phyloP scores from a whole-genome alignment of 2,888 invertebrate genomes.

The Ectemnius continuus region DNA sequence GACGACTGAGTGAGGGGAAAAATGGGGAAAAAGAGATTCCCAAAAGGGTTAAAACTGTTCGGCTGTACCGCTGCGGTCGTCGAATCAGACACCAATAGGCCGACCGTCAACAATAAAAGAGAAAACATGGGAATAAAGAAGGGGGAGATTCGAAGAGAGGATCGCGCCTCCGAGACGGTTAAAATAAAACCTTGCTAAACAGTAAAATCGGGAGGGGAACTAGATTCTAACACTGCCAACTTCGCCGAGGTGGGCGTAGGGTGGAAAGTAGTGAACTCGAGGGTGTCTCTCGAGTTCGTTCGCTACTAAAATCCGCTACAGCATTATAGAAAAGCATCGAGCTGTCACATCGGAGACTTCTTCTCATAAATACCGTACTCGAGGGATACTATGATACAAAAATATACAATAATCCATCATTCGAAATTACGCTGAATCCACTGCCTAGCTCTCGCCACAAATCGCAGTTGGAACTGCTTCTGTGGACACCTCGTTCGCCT shows the following conservation, averaged over 20 bases:
- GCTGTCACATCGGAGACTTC: slow-evolving; percentile 42
- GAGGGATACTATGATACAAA: slow-evolving; percentile 71
- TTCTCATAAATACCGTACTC: slow-evolving; percentile 71
- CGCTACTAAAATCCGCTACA: slow-evolving; percentile 1
- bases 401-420: slow-evolving; percentile 68
- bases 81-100: not conserved
- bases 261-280: too few species aligned
- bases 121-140: not conserved
- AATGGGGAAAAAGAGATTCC: not conserved
- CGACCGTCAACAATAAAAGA: not conserved
- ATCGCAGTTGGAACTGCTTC: slow-evolving; percentile 17
- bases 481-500: not conserved
- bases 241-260: too few species aligned
- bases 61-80: not conserved
- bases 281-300: not conserved
- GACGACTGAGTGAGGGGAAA: not conserved
- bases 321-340: slow-evolving; percentile 16
- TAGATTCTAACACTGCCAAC: too few species aligned
- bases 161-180: too few species aligned
- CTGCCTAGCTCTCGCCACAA: slow-evolving; percentile 23
- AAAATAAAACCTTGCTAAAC: too few species aligned
- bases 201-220: too few species aligned
- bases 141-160: too few species aligned
- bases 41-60: not conserved
- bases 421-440: slow-evolving; percentile 23